These are phyloP conservation scores for Anagyrus pseudococci DNA, from an alignment of 2,888 invertebrate genomes.

Conservation along the genomic window DNA sequence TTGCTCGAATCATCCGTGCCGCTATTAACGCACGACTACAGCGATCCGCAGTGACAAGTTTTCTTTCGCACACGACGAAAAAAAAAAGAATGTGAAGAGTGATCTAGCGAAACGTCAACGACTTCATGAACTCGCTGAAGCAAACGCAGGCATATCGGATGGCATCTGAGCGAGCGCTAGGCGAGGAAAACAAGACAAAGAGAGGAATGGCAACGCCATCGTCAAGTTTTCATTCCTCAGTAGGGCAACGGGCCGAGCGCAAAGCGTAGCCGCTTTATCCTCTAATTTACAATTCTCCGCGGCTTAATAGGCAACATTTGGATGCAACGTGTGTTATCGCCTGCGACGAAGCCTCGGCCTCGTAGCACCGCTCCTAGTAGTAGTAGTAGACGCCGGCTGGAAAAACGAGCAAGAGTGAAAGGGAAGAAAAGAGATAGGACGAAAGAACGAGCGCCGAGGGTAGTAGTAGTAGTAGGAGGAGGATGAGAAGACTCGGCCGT, in stretches of 20 bases:
- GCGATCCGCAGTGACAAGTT: too few relatives aligned
- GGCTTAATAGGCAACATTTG: constrained; percentile 35
- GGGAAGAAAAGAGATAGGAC: neutral
- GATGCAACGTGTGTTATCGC: constrained; percentile 38
- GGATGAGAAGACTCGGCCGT: neutral
- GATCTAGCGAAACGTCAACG: too few relatives aligned
- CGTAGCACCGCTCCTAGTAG: neutral
- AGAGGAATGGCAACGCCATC: constrained; percentile 10
- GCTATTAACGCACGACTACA: too few relatives aligned
- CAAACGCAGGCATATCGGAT: too few relatives aligned
- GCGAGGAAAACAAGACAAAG: neutral
- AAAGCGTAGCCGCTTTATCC: constrained; percentile 22
- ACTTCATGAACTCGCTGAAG: too few relatives aligned
- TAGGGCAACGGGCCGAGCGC: constrained; percentile 15
- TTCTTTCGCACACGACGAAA: too few relatives aligned
- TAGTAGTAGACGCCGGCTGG: neutral
- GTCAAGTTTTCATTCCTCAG: constrained; percentile 15
- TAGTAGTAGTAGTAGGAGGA: neutral
- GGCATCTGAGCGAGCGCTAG: too few relatives aligned
- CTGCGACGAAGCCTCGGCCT: constrained; percentile 8
- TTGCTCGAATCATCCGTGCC: too few relatives aligned
- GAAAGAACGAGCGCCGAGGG: neutral
- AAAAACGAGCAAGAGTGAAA: constrained; percentile 11
- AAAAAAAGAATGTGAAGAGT: too few relatives aligned
- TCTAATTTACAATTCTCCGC: constrained; percentile 35